phyloP scores from a whole-genome alignment of 2,113 vertebrate species.

The Pterocles gutturalis region DNA sequence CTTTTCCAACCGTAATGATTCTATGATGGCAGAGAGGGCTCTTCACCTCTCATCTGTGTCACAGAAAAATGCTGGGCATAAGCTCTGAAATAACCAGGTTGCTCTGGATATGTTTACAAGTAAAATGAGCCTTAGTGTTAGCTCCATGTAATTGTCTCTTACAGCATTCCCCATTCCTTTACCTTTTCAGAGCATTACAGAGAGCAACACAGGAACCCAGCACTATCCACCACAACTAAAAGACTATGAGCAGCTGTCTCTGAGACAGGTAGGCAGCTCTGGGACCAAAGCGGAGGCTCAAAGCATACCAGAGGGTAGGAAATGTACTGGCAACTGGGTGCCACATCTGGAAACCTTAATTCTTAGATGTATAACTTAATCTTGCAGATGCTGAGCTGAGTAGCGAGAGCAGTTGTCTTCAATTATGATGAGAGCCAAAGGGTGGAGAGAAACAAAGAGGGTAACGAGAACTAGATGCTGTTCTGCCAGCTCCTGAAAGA shows the following conservation, averaged over 20 bases:
- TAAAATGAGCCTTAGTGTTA: neutral
- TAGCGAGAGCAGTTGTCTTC: constrained; percentile 67
- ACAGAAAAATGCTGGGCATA: neutral
- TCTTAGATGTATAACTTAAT: constrained; percentile 44
- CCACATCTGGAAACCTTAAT: neutral
- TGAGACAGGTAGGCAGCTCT: neutral
- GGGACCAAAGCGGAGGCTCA: neutral
- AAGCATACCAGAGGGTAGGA: neutral
- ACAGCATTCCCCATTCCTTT: neutral
- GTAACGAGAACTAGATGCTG: constrained; percentile 18
- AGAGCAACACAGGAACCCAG: neutral
- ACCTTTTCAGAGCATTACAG: neutral
- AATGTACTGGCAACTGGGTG: constrained; percentile 14
- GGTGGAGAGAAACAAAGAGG: constrained; percentile 21
- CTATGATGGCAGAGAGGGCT: neutral
- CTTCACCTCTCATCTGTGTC: neutral
- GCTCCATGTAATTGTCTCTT: neutral
- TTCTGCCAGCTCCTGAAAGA: constrained; percentile 62
- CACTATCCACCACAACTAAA: neutral
- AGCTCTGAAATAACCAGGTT: neutral
- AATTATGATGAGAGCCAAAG: constrained; percentile 51
- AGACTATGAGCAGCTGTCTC: neutral
- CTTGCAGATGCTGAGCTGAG: constrained; percentile 26
- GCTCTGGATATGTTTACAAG: neutral
- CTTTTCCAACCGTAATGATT: too few relatives aligned